phyloP scores from a whole-genome alignment of 2,797 vertebrate species.

The Telmatherina bonti region DNA sequence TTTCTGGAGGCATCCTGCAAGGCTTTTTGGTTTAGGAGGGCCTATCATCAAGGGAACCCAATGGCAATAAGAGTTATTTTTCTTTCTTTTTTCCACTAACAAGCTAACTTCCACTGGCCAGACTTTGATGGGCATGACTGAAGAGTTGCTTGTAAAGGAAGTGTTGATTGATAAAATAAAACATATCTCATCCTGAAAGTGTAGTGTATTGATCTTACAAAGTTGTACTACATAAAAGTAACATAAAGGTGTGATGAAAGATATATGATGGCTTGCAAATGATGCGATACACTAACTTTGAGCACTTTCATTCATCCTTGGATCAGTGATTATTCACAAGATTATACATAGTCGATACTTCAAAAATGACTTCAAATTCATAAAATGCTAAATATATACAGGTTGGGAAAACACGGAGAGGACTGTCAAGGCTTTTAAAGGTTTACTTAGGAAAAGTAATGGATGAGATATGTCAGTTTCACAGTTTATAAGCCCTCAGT shows the following conservation, averaged over 20 bases:
- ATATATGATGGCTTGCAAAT: constrained; percentile 71
- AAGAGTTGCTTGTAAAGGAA: constrained; percentile 53
- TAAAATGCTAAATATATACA: constrained; percentile 88
- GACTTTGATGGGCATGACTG: constrained; percentile 33
- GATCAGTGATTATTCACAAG: constrained; percentile 74
- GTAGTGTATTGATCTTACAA: constrained; percentile 68
- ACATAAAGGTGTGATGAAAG: constrained; percentile 64
- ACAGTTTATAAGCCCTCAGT: constrained; percentile 95
- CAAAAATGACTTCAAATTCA: constrained; percentile 84
- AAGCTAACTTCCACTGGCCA: constrained; percentile 16
- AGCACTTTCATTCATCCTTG: constrained; percentile 68
- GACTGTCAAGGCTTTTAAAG: constrained; percentile 99
- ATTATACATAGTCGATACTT: constrained; percentile 75
- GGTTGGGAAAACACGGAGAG: constrained; percentile 81
- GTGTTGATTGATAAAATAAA: constrained; percentile 63
- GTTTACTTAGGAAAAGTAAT: constrained; percentile 99
- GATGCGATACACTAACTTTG: constrained; percentile 47
- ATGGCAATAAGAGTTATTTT: constrained; percentile 53
- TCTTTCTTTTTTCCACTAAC: constrained; percentile 37
- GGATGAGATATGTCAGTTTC: constrained; percentile 99
- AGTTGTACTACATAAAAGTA: constrained; percentile 71
- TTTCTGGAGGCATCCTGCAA: constrained; percentile 86
- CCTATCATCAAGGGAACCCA: constrained; percentile 67
- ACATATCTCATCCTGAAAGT: constrained; percentile 66
- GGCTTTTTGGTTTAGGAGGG: constrained; percentile 76